These are phyloP conservation scores for Sebastes kiyomatsui DNA, from an alignment of 2,797 vertebrate genomes.

Conservation along the genomic window DNA sequence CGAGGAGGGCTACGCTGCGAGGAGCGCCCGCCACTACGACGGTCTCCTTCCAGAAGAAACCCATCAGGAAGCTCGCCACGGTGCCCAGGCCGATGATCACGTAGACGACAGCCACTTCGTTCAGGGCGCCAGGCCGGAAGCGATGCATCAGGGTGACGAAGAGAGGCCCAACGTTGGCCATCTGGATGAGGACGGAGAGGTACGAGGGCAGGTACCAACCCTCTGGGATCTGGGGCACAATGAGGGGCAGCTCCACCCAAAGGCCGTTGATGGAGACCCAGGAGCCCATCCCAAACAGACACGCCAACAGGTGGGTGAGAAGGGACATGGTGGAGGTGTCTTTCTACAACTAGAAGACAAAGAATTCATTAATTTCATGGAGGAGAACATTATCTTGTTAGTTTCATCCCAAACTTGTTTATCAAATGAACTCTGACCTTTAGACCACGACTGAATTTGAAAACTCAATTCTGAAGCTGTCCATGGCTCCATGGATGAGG, in stretches of 20 bases:
- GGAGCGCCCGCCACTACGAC: slow-evolving; percentile 48
- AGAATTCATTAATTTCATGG: not conserved
- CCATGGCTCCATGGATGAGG: not conserved
- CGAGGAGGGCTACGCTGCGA: slow-evolving; percentile 81
- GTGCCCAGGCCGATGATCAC: slow-evolving; percentile 75
- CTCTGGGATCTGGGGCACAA: slow-evolving; percentile 83
- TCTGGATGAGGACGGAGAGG: slow-evolving; percentile 88
- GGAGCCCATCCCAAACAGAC: slow-evolving; percentile 86
- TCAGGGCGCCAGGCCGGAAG: slow-evolving; percentile 75
- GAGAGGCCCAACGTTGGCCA: slow-evolving; percentile 87
- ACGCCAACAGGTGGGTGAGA: slow-evolving; percentile 80
- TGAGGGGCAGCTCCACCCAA: slow-evolving; percentile 88
- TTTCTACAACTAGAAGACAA: not conserved
- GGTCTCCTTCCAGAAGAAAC: slow-evolving; percentile 82
- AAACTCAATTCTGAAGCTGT: not conserved
- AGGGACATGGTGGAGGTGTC: slow-evolving; percentile 73
- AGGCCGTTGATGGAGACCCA: slow-evolving; percentile 90
- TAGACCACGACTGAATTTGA: not conserved
- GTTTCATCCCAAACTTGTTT: not conserved
- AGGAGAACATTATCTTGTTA: not conserved
- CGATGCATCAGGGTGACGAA: slow-evolving; percentile 84
- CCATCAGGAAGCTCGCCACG: slow-evolving; percentile 78
- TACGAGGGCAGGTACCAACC: slow-evolving; percentile 88
- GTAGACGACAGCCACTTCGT: slow-evolving; percentile 81
- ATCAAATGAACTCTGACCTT: not conserved